Evolutionary conservation across 1,140 invertebrate genomes (phyloP).

Genomic region (Zaprionus tsacasi): DNA sequence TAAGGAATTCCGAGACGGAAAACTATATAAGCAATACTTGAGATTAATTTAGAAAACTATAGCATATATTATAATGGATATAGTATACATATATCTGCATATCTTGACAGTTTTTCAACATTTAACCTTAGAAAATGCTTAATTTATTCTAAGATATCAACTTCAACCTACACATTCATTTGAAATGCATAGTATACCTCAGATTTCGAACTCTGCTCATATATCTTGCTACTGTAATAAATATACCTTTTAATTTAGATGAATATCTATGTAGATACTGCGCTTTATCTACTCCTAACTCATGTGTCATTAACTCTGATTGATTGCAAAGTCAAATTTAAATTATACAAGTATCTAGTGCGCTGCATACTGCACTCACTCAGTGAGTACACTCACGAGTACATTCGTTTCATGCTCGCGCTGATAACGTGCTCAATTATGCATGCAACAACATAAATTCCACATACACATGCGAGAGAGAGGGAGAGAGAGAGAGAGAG

Average conservation of each 20-base stretch:
- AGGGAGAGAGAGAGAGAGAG: no score
- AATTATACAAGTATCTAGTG: not conserved
- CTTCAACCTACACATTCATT: no score
- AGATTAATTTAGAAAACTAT: no score
- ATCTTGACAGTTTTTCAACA: no score
- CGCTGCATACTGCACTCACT: not conserved
- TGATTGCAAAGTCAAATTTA: not conserved
- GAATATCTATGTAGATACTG: not conserved
- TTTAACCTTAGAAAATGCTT: no score
- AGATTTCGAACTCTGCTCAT: no score
- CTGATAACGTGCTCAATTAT: constrained; percentile 46
- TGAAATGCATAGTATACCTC: no score
- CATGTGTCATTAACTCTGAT: constrained; percentile 2
- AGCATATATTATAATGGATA: no score
- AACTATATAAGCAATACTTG: not conserved
- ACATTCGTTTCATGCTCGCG: no score
- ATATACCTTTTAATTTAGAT: not conserved
- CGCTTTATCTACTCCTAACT: not conserved
- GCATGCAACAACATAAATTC: constrained; percentile 41
- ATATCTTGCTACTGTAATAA: not conserved
- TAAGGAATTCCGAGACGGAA: not conserved
- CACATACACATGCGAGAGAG: constrained; percentile 21
- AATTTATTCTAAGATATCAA: no score
- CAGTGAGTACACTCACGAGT: not conserved
- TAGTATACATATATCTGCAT: no score